Evolutionary conservation across 2,113 vertebrate genomes (phyloP).

Genomic region (Crypturellus undulatus): DNA sequence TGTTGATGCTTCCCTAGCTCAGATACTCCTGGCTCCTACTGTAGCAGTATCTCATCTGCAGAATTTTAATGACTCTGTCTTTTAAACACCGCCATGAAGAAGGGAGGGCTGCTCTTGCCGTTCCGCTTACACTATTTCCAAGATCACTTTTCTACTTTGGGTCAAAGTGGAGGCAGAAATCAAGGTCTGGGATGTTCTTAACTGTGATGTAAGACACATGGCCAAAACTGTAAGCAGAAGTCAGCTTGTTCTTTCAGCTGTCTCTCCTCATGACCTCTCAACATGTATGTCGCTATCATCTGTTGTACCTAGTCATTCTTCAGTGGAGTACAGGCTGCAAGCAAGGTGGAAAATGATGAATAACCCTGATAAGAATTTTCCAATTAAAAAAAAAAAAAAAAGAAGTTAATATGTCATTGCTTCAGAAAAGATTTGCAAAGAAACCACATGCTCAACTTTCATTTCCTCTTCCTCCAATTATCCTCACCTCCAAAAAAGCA

Average conservation of each 20-base stretch:
- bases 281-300: accelerated
- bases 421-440: neutral
- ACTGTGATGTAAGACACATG: neutral
- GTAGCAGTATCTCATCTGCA: neutral
- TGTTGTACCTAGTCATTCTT: neutral
- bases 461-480: neutral
- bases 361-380: neutral
- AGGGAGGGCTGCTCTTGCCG: neutral
- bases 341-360: neutral
- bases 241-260: neutral
- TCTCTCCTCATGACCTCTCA: neutral
- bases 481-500: accelerated
- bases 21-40: neutral
- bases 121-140: neutral
- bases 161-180: neutral
- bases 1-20: neutral
- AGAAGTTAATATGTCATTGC: neutral
- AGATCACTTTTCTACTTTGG: neutral
- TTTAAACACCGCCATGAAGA: neutral
- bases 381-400: neutral
- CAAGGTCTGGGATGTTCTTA: neutral
- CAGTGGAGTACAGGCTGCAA: neutral
- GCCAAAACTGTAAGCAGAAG: neutral
- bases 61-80: neutral
- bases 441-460: neutral